Base-by-base conservation (phyloP, 1,140 invertebrate genomes). In the Drosophila murphyi region DNA sequence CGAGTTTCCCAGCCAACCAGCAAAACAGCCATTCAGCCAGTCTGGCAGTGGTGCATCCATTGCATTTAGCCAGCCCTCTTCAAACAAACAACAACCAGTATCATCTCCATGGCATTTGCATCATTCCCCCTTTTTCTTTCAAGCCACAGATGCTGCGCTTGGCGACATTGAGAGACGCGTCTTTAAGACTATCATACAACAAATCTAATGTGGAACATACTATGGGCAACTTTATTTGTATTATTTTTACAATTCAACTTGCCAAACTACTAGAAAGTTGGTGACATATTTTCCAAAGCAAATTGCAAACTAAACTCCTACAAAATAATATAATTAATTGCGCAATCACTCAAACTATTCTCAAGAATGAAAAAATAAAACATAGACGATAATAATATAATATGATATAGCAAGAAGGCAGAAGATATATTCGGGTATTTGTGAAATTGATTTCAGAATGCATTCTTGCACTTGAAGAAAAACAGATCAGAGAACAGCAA, bases 391-490 rank as follows among this genome's bases (percentile, higher is more conserved):
- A 20, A 12, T 41, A 43, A 43, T 7, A 5, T n/a, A 28, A 43
- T 12, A 65, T 52, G 57, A 57, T 10, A 56, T 39, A 54, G 20
- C 51, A 48, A 72, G 62, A 50, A 76, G 55, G 37, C 37, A 68
- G 68, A 74, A 50, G 63, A 37, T 35, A 20, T 41, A 39, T 70
- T 50, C 29, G 71, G 69, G 65, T 82, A 86, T 81, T 81, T 78
- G 77, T 72, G 82, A 76, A 76, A 82, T 82, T 86, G 82, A 82
- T 87, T 87, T 87, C 57, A 72, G 62, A 87, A 74, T 77, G 72
- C 52, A 67, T 71, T 35, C 59, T 56, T 12, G 8, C 39, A 8
- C 4, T 28, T 37, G 50, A 5, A 1, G 34, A 12, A 6, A 34
- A 28, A 50, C 4, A 31, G 20, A 32, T 34, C n/a, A 34, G 55